Evolutionary conservation across 2,113 vertebrate species (phyloP), one percentile per base, ranked within the genome.

Genomic region (Oostethus manadensis): DNA sequence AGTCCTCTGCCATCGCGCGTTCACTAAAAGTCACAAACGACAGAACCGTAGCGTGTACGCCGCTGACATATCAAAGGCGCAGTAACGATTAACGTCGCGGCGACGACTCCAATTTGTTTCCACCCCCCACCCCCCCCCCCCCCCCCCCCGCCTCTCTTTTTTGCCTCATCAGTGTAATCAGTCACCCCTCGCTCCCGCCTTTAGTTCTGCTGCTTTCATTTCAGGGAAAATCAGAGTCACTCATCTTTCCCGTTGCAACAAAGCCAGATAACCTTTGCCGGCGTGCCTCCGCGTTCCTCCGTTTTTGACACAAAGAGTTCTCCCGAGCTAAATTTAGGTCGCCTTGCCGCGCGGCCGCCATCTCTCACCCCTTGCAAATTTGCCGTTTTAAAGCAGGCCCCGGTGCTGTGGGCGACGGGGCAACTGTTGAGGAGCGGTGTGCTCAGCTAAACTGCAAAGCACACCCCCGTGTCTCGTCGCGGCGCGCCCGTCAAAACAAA

Each of bases 1-100:
- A 92, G 93, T 93, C 92, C 91, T 92, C 90, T 84, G 88, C 92
- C 90, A 91, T 92, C 89, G 90, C 89, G 89, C 87, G 86, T 93
- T 92, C 89, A 89, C 92, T 90, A 89, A 93, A 94, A 94, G 91
- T 94, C 91, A 90, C 89, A 90, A 92, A 90, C 92, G 93, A 92
- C 92, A 86, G 86, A 88, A 86, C 88, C 84, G 87, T 91, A 92
- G 89, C 91, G 90, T 93, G 91, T 91, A 85, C 80, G 86, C 87
- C 90, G 88, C 88, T 90, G 93, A 92, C 92, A 95, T 92, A 93
- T 94, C 89, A 93, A 93, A 94, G 53, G 92, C 86, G 71, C 70
- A 67, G 87, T 89, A 90, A 91, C 91, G 92, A 95, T 95, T 93
- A 92, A 89, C 88, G 87, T 89, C 88, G 92, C 93, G 87, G 89